phyloP scores from a whole-genome alignment of 2,888 invertebrate genomes.

The Caenorhabditis sp. region DNA sequence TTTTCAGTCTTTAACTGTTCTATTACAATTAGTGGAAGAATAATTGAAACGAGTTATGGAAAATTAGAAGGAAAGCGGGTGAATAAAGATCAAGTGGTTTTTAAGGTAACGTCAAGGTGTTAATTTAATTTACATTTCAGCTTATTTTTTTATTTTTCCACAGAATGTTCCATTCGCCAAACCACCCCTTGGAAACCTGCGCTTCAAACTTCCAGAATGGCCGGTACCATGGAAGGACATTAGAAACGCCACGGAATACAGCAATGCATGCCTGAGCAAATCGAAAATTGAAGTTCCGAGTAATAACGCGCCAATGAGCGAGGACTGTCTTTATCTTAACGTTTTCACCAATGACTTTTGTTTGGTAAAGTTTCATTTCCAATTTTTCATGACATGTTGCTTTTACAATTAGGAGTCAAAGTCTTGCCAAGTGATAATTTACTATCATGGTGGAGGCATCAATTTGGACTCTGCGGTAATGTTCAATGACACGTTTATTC shows the following conservation, averaged over 20 bases:
- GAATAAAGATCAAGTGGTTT: conserved; percentile 19
- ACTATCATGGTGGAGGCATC: conserved; percentile 73
- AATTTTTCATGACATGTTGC: background rate
- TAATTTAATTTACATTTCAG: background rate
- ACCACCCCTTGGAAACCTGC: conserved; percentile 39
- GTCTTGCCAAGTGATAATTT: conserved; percentile 68
- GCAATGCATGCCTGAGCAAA: conserved; percentile 34
- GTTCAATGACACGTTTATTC: conserved; percentile 70
- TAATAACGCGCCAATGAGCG: conserved; percentile 25
- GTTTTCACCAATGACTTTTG: conserved; percentile 52
- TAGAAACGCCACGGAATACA: conserved; percentile 39
- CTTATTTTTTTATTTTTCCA: too few species aligned
- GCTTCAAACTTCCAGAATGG: conserved; percentile 37
- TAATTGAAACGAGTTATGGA: conserved; percentile 45
- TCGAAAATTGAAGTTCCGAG: background rate
- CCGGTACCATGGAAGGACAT: conserved; percentile 35
- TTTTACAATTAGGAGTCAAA: conserved; percentile 15
- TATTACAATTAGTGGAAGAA: conserved; percentile 6
- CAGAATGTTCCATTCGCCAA: conserved; percentile 58
- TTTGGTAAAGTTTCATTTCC: conserved; percentile 13
- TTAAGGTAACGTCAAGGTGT: conserved; percentile 41
- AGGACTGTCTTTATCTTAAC: conserved; percentile 58
- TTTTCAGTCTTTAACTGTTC: background rate
- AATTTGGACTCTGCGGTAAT: conserved; percentile 68
- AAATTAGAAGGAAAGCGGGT: conserved; percentile 26